Base-by-base conservation (phyloP, 1,140 invertebrate genomes). In the Bombus balteatus region DNA sequence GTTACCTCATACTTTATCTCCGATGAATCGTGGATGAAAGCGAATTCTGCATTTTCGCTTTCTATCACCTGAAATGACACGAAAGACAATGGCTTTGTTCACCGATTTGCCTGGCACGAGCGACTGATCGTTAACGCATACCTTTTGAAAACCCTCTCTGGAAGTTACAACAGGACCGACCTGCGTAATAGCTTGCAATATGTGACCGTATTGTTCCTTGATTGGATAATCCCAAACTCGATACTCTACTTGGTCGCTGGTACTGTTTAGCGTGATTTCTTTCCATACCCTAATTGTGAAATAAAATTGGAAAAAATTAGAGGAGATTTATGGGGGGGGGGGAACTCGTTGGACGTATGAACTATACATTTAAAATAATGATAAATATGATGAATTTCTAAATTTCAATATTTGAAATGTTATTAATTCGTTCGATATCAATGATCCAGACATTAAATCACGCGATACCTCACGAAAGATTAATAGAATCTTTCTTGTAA, bases 161-260 rank as follows among this genome's bases (percentile, higher is more conserved):
- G 96, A 96, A 80, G 96, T 96, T 6, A 93, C 92, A 1, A 98
- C 97, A 0, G 97, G 97, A 90, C 96, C 96, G 3, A 97, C 97
- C 86, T 97, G 96, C 77, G 97, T 97, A 71, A 99, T 98, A 37
- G 98, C 97, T 62, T 98, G 94, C 53, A 98, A 94, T 87, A 99
- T 98, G 88, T 98, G 97, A 4, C 97, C 98, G 91, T 98, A 99
- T 94, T 98, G 98, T 94, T 98, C 98, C 88, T 97, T 97, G 71
- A 99, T 98, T 1, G 98, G 98, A 94, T 99, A 99, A 92, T 99
- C 98, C 98, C 98, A 99, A 1, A 99, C 98, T 57, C 98, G 95
- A 89, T 97, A 98, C 89, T 97, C 96, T 0, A 96, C 95, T 90
- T 98, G 96, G 91, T 98, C 97, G 86, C 96, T 96, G 25, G 97